These are phyloP conservation scores for Drosophila formosana DNA, from an alignment of 2,888 invertebrate genomes.

Conservation along the genomic window DNA sequence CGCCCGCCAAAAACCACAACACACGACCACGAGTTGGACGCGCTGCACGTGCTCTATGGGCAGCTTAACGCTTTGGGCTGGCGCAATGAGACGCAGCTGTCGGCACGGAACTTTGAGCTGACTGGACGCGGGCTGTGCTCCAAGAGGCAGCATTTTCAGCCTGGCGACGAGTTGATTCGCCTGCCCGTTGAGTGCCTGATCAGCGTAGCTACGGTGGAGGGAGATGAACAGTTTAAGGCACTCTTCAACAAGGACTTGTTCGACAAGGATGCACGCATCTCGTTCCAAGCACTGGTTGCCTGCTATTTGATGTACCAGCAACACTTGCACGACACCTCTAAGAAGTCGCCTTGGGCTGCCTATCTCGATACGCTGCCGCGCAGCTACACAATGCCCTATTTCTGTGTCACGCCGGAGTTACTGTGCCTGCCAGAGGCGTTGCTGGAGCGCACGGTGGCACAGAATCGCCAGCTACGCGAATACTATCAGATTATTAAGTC, in stretches of 20 bases:
- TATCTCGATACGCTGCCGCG: conserved; percentile 90
- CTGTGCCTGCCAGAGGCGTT: conserved; percentile 87
- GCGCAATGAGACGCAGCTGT: conserved; percentile 87
- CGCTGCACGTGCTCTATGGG: conserved; percentile 65
- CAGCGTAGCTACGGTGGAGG: conserved; percentile 87
- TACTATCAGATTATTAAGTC: conserved; percentile 64
- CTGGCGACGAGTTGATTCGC: conserved; percentile 88
- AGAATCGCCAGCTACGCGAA: conserved; percentile 86
- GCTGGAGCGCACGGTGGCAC: conserved; percentile 86
- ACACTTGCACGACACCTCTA: conserved; percentile 84
- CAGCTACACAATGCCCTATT: conserved; percentile 89
- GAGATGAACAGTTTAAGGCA: conserved; percentile 86
- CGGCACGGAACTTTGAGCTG: conserved; percentile 87
- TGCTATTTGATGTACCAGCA: conserved; percentile 90
- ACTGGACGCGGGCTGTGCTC: conserved; percentile 92
- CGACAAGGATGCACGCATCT: conserved; percentile 83
- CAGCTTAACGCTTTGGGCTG: conserved; percentile 85
- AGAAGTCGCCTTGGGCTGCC: conserved; percentile 86
- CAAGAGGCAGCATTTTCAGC: conserved; percentile 85
- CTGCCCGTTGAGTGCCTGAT: conserved; percentile 88
- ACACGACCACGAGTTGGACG: conserved; percentile 7
- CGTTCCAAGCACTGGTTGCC: conserved; percentile 90
- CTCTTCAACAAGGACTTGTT: conserved; percentile 80
- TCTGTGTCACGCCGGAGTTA: conserved; percentile 87
- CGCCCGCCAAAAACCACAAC: conserved; percentile 23